These are phyloP conservation scores for Clarias platycephalus DNA, from an alignment of 2,797 vertebrate species.

Conservation along the genomic window DNA sequence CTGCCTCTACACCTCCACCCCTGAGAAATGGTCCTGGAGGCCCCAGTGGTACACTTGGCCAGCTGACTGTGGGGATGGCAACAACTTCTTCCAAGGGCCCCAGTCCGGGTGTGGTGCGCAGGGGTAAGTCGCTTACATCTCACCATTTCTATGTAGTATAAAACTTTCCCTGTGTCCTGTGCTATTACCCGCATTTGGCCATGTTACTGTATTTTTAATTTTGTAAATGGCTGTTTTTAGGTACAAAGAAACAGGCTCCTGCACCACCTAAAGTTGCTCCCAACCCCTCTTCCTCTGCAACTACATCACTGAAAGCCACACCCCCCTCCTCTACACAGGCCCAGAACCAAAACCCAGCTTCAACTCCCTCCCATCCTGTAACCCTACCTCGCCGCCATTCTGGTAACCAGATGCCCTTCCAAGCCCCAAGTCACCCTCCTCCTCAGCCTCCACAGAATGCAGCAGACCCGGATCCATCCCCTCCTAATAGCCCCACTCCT, in stretches of 20 bases:
- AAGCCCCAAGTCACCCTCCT: slow-evolving; percentile 89
- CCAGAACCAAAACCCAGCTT: slow-evolving; percentile 58
- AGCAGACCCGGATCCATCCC: slow-evolving; percentile 74
- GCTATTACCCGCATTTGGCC: not conserved
- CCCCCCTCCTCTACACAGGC: slow-evolving; percentile 65
- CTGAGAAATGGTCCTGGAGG: slow-evolving; percentile 77
- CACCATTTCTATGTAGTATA: not conserved
- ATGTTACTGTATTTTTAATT: not conserved
- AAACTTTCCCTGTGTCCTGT: not conserved
- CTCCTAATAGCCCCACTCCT: slow-evolving; percentile 84
- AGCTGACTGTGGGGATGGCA: slow-evolving; percentile 69
- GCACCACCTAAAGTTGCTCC: slow-evolving; percentile 82
- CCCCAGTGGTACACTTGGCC: slow-evolving; percentile 49
- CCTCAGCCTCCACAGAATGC: slow-evolving; percentile 72
- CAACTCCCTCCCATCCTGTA: slow-evolving; percentile 64
- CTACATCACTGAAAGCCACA: slow-evolving; percentile 65
- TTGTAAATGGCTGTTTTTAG: slow-evolving; percentile 63
- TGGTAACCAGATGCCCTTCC: slow-evolving; percentile 78
- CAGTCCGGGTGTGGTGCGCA: slow-evolving; percentile 86
- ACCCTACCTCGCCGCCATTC: slow-evolving; percentile 76
- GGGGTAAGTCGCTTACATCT: slow-evolving; percentile 74
- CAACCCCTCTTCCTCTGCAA: slow-evolving; percentile 54
- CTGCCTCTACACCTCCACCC: slow-evolving; percentile 74
- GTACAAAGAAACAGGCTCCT: slow-evolving; percentile 91
- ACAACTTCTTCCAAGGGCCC: slow-evolving; percentile 76